Evolutionary conservation across 2,113 vertebrate genomes (phyloP).

Genomic region (Corvus cornix): DNA sequence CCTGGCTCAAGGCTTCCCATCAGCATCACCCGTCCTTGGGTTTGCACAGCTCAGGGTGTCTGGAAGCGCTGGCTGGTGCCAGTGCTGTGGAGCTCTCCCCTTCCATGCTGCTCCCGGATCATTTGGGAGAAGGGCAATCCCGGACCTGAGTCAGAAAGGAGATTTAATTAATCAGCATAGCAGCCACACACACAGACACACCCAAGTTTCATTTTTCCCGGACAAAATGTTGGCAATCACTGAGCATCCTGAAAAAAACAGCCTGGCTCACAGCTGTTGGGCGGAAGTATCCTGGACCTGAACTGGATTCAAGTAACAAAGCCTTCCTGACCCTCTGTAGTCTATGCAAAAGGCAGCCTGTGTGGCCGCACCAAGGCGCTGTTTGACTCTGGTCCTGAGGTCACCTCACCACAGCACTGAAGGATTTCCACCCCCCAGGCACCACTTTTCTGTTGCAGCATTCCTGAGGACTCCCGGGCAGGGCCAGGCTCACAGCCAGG

Average conservation of each 20-base stretch:
- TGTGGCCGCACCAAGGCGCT: accelerated
- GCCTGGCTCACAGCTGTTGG: background rate
- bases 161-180: background rate
- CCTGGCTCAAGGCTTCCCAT: background rate
- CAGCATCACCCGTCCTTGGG: background rate
- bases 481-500: background rate
- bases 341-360: background rate
- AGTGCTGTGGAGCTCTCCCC: background rate
- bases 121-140: background rate
- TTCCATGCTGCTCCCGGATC: background rate
- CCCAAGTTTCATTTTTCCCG: background rate
- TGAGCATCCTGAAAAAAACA: background rate
- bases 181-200: background rate
- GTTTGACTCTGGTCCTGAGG: background rate
- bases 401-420: background rate
- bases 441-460: background rate
- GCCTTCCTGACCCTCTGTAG: background rate
- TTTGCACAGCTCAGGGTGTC: background rate
- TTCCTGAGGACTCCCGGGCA: background rate
- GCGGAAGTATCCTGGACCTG: background rate
- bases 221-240: background rate
- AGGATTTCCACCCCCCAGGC: background rate
- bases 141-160: background rate
- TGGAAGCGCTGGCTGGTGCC: background rate
- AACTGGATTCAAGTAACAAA: background rate